Evolutionary conservation across 92 coral and sea anemone species (phyloP).

Genomic region (Porites lobata): DNA sequence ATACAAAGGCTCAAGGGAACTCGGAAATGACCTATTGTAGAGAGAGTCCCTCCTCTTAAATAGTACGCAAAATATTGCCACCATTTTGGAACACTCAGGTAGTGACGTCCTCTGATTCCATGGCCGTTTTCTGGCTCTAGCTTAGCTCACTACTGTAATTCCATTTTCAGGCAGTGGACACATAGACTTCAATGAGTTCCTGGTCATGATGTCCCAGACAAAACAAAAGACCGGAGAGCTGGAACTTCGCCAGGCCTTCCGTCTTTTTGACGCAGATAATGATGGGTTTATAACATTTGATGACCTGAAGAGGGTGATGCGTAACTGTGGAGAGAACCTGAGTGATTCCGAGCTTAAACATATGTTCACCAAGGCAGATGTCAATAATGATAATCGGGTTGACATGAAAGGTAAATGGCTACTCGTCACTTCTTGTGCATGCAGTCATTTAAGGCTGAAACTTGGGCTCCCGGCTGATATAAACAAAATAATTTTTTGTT

Average conservation of each 20-base stretch:
- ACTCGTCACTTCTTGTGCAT: no score
- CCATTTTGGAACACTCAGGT: no score
- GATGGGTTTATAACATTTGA: conserved; percentile 76
- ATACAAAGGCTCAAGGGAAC: no score
- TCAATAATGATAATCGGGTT: conserved; percentile 78
- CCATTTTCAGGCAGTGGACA: conserved; percentile 65
- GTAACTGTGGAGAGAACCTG: conserved; percentile 70
- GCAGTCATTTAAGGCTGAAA: no score
- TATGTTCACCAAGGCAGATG: conserved; percentile 81
- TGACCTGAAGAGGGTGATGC: conserved; percentile 76
- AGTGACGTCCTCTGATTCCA: no score
- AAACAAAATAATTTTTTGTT: no score
- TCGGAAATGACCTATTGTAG: no score
- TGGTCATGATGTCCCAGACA: conserved; percentile 67
- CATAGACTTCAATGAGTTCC: conserved; percentile 78
- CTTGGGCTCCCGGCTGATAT: no score
- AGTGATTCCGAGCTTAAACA: conserved; percentile 73
- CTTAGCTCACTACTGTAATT: neutral
- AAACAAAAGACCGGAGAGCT: conserved; percentile 36
- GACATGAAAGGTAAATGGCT: conserved; percentile 71
- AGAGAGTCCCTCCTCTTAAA: no score
- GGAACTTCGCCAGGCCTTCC: conserved; percentile 74
- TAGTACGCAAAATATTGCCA: no score
- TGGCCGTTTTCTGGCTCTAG: neutral
- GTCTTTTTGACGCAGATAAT: conserved; percentile 65